Conservation (phyloP, 2,797 vertebrate species). For the Hybognathus amarus region DNA sequence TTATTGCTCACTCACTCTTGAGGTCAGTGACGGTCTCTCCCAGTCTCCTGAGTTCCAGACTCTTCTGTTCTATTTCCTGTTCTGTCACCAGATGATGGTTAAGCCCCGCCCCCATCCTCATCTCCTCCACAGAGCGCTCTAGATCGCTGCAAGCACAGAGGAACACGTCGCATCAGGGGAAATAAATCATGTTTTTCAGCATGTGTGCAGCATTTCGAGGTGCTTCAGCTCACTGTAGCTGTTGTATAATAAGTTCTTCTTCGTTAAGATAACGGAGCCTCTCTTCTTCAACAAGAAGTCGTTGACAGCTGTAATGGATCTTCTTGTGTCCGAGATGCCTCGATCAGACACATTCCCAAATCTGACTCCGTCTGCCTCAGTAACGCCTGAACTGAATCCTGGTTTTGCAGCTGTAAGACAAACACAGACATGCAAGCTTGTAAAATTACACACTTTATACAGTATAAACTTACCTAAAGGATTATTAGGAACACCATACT, state of each 20-base stretch:
- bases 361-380: constrained; percentile 92
- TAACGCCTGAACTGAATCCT: constrained; percentile 87
- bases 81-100: constrained; percentile 87
- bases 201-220: background rate
- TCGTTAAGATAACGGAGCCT: constrained; percentile 94
- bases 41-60: constrained; percentile 88
- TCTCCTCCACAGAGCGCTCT: constrained; percentile 92
- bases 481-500: too few species aligned
- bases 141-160: constrained; percentile 81
- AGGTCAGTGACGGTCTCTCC: constrained; percentile 91
- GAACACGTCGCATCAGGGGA: background rate
- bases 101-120: constrained; percentile 86
- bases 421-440: background rate
- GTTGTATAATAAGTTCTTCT: constrained; percentile 94
- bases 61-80: constrained; percentile 94
- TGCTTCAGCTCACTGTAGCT: constrained; percentile 87
- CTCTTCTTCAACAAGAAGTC: constrained; percentile 95
- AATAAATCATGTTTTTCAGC: background rate
- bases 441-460: background rate
- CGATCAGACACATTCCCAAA: constrained; percentile 91
- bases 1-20: constrained; percentile 81
- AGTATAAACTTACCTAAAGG: background rate
- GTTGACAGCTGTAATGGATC: constrained; percentile 95
- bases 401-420: constrained; percentile 87
- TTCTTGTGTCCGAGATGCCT: constrained; percentile 90